phyloP scores from a whole-genome alignment of 2,113 vertebrate species.

The Hippoglossus stenolepis region DNA sequence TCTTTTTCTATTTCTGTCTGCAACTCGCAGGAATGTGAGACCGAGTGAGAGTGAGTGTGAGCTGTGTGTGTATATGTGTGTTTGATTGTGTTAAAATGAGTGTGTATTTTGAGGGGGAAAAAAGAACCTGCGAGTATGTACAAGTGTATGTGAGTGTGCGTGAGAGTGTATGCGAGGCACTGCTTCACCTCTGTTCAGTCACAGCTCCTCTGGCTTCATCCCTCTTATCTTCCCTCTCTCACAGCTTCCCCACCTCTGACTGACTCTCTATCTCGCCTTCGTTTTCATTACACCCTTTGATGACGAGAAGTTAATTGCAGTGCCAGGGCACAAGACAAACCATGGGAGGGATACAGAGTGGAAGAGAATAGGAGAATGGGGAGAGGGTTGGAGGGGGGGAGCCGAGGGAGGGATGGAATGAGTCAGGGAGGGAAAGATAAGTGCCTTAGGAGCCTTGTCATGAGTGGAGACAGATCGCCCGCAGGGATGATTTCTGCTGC shows the following conservation, averaged over 20 bases:
- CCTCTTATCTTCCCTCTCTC: constrained; percentile 61
- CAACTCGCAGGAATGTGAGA: constrained; percentile 51
- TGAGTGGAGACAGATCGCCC: constrained; percentile 74
- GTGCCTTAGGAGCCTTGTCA: constrained; percentile 74
- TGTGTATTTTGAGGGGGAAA: constrained; percentile 33
- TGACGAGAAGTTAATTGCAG: constrained; percentile 73
- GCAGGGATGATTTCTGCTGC: constrained; percentile 75
- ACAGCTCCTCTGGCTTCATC: constrained; percentile 55
- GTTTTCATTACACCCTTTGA: constrained; percentile 73
- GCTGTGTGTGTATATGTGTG: constrained; percentile 36
- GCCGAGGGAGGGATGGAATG: constrained; percentile 44
- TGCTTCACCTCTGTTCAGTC: constrained; percentile 60
- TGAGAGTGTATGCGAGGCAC: constrained; percentile 9
- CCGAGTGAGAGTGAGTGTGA: constrained; percentile 35
- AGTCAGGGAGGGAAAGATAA: constrained; percentile 71
- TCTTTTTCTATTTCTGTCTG: constrained; percentile 52
- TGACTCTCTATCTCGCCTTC: constrained; percentile 59
- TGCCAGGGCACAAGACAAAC: constrained; percentile 61
- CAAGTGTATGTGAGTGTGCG: background rate
- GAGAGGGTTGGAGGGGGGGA: background rate
- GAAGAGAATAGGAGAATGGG: constrained; percentile 22
- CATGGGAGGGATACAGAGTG: constrained; percentile 45
- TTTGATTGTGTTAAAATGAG: constrained; percentile 41
- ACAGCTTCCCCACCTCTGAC: constrained; percentile 56
- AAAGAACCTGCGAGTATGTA: background rate